Evolutionary conservation across 2,797 vertebrate species (phyloP), one percentile per base, ranked within the genome.

Genomic region (Pseudochirops cupreus): DNA sequence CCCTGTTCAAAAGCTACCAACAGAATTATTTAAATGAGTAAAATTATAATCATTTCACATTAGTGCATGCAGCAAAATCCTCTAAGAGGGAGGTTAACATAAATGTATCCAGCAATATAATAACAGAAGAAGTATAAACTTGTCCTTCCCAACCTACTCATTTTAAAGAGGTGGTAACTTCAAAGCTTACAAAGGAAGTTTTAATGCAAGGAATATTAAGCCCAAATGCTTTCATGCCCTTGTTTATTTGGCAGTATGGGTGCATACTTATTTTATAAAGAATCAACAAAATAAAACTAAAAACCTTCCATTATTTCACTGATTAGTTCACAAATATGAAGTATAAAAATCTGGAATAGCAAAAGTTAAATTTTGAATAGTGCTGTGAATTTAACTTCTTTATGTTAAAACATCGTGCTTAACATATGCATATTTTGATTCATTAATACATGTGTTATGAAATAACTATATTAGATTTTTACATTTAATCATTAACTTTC

Each of bases 311-410:
- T 93, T 29, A 31, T 31, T 87, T 10, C 50, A 74, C 94, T 46
- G 56, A 46, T 96, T 58, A 54, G 82, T 91, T 97, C 94, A 57
- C 3, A 95, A 94, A 96, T 16, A 95, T 58, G 95, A 94, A 91
- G 13, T 92, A 91, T 39, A 82, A 95, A 96, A 59, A 29, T 6
- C 39, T 24, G 57, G 53, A 96, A 89, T 89, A 50, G 54, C 7
- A 92, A 53, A 94, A 54, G 50, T 46, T 92, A 74, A 16, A 91
- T 55, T 92, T 94, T 62, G 92, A 92, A 95, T 56, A 90, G 6
- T 58, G 91, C 56, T 92, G 52, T 91, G 12, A 87, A 87, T 87
- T 87, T 50, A 50, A 87, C 39, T 50, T 11, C 21, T 87, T 4
- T 87, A 87, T 92, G 94, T 95, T 39, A 28, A 94, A 96, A 95